Evolutionary conservation across 2,888 invertebrate species (phyloP).

Genomic region (Drosophila phalerata): DNA sequence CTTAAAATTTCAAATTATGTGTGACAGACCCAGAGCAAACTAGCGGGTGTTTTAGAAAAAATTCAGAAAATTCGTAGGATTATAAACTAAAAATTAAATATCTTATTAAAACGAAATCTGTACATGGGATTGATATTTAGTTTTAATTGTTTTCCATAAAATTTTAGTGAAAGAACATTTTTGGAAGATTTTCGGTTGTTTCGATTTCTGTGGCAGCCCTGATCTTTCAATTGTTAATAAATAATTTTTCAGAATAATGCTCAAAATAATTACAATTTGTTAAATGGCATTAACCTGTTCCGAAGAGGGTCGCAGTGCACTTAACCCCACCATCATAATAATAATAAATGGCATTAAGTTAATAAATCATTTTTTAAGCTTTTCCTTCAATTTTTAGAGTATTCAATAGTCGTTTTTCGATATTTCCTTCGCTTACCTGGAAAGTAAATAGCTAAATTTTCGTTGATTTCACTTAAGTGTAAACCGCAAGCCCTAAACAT

Average conservation of each 20-base stretch:
- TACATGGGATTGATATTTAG: neutral
- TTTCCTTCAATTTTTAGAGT: constrained; percentile 7
- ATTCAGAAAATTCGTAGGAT: too few species aligned
- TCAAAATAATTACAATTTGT: too few species aligned
- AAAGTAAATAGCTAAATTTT: constrained; percentile 48
- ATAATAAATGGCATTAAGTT: neutral
- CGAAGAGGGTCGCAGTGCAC: too few species aligned
- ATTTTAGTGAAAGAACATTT: too few species aligned
- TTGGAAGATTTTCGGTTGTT: too few species aligned
- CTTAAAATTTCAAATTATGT: constrained; percentile 1
- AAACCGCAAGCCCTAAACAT: constrained; percentile 70
- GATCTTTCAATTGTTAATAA: too few species aligned
- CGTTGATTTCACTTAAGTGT: constrained; percentile 77
- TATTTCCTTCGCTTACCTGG: neutral
- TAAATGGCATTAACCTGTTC: too few species aligned
- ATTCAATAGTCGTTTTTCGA: neutral
- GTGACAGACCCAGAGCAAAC: neutral
- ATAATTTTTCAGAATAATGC: too few species aligned
- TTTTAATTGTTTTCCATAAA: neutral
- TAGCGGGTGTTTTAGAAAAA: neutral
- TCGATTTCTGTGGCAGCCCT: too few species aligned
- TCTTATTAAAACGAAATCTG: neutral
- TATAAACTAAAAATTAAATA: neutral
- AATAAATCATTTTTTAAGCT: neutral
- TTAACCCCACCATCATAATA: too few species aligned